Evolutionary conservation across 2,113 vertebrate species (phyloP).

Genomic region (Takifugu bimaculatus): DNA sequence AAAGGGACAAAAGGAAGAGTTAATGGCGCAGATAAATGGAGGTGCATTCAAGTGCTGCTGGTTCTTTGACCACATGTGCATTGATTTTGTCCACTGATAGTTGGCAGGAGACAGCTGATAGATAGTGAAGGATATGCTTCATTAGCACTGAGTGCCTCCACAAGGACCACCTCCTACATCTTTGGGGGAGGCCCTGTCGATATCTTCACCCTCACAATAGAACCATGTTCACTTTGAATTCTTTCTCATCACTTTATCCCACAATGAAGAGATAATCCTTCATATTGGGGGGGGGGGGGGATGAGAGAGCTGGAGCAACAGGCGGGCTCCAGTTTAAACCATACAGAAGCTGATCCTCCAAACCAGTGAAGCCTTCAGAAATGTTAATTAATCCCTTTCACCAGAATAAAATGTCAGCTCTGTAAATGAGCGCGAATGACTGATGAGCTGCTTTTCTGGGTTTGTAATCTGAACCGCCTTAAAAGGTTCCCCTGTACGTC

Average conservation of each 20-base stretch:
- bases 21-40: slow-evolving; percentile 54
- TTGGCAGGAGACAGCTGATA: slow-evolving; percentile 54
- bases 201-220: slow-evolving; percentile 28
- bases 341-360: slow-evolving; percentile 11
- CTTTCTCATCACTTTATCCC: slow-evolving; percentile 37
- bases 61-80: slow-evolving; percentile 67
- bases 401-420: not conserved
- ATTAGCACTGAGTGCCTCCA: slow-evolving; percentile 55
- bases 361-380: slow-evolving; percentile 6
- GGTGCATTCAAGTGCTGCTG: slow-evolving; percentile 53
- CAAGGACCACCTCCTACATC: slow-evolving; percentile 46
- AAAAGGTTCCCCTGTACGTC: no score
- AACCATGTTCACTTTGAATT: slow-evolving; percentile 27
- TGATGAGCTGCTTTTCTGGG: no score
- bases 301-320: slow-evolving; percentile 27
- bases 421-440: not conserved
- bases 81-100: slow-evolving; percentile 64
- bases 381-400: not conserved
- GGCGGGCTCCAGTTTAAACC: not conserved
- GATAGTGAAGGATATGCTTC: slow-evolving; percentile 65
- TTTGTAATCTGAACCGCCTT: no score
- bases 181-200: slow-evolving; percentile 50
- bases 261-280: slow-evolving; percentile 47
- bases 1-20: slow-evolving; percentile 30
- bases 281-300: slow-evolving; percentile 5